Evolutionary conservation across 2,113 vertebrate genomes (phyloP).

Genomic region (Eubucco bourcierii): DNA sequence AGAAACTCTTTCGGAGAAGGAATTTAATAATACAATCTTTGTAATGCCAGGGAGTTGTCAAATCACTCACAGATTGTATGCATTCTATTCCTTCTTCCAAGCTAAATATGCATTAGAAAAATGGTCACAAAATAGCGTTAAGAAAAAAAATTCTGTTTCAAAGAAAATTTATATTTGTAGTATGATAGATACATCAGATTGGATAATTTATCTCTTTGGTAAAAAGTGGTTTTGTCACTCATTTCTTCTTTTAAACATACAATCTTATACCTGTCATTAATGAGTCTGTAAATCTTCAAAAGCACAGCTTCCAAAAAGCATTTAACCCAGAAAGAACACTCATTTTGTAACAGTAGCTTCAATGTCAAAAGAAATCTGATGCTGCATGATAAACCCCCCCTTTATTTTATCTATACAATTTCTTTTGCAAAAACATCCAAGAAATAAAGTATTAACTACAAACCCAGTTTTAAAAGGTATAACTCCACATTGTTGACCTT

Average conservation of each 20-base stretch:
- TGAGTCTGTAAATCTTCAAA: not conserved
- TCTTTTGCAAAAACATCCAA: not conserved
- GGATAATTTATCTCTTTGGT: not conserved
- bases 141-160: not conserved
- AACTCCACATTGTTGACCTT: not conserved
- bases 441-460: not conserved
- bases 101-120: constrained; percentile 18
- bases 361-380: not conserved
- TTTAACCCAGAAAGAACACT: not conserved
- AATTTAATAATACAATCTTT: constrained; percentile 57
- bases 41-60: constrained; percentile 37
- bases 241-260: constrained; percentile 33
- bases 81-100: constrained; percentile 19
- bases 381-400: not conserved
- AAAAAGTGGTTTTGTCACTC: not conserved
- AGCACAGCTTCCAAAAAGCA: not conserved
- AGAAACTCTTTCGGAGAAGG: constrained; percentile 24
- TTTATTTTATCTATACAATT: not conserved
- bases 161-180: constrained; percentile 41
- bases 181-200: not conserved
- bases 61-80: constrained; percentile 35
- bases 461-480: not conserved
- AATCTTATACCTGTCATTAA: not conserved
- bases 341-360: not conserved
- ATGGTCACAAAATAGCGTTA: constrained; percentile 24